A percentile compares a stretch with the other conserved stretches of the same genome.
Conservation (phyloP, 1,140 invertebrate species). For the Pomacea maculata region DNA sequence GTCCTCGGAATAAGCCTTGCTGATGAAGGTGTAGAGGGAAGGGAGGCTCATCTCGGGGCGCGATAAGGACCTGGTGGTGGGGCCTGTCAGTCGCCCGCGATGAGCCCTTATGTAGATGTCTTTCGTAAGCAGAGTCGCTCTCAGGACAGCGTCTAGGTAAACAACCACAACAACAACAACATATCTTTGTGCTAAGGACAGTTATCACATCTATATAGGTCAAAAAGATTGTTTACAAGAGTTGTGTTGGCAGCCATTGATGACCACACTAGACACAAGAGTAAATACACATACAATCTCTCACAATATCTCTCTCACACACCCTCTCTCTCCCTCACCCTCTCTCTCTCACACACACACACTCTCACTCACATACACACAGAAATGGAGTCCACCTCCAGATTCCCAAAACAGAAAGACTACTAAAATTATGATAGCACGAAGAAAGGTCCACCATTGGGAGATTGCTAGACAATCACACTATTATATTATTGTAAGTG, state of each 20-base stretch:
- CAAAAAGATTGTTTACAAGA: not conserved
- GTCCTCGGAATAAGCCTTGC: conserved; percentile 9
- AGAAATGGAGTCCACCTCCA: no score
- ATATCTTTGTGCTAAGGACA: not conserved
- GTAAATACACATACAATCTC: not conserved
- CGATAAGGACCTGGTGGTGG: conserved; percentile 11
- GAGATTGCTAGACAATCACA: no score
- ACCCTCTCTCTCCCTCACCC: no score
- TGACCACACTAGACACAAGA: no score
- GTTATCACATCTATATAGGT: not conserved
- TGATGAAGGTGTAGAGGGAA: conserved; percentile 9
- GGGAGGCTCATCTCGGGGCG: conserved; percentile 12
- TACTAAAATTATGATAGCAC: no score
- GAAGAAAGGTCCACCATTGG: no score
- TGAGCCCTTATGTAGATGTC: conserved; percentile 36
- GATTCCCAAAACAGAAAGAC: no score
- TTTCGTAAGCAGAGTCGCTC: conserved; percentile 33
- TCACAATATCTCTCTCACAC: no score
- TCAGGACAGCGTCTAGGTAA: conserved; percentile 28
- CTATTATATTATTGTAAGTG: no score
- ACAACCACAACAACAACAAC: not conserved
- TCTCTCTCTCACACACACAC: no score
- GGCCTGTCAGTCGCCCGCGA: conserved; percentile 20
- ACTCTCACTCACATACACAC: no score
- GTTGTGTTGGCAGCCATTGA: not conserved